A percentile compares a stretch with the other conserved stretches of the same genome.
Conservation (phyloP, 1,140 invertebrate species). For the Saccostrea cuccullata region DNA sequence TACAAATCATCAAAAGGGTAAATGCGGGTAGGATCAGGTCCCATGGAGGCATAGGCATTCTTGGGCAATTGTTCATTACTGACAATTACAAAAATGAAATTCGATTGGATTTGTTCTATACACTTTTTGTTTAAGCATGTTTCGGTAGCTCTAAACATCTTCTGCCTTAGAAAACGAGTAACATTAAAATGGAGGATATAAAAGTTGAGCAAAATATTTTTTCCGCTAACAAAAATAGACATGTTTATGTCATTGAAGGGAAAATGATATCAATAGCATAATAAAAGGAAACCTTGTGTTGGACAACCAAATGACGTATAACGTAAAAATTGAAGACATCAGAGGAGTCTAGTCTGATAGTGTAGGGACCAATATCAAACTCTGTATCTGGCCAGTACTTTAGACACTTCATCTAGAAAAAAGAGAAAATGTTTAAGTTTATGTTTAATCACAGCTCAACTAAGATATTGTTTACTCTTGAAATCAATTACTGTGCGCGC, state of each 20-base stretch:
- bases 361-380: not conserved
- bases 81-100: too few relatives aligned
- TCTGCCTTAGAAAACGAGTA: too few relatives aligned
- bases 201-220: too few relatives aligned
- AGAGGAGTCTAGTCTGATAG: not conserved
- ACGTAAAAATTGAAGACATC: not conserved
- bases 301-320: not conserved
- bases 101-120: too few relatives aligned
- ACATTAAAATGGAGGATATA: too few relatives aligned
- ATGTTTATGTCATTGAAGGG: not conserved
- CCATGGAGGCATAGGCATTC: too few relatives aligned
- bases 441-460: not conserved
- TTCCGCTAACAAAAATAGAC: too few relatives aligned
- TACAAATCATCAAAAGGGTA: too few relatives aligned
- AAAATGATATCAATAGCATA: not conserved
- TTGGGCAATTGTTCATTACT: too few relatives aligned
- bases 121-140: too few relatives aligned
- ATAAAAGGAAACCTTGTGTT: not conserved
- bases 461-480: not conserved
- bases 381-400: constrained; percentile 19
- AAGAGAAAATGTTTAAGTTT: not conserved
- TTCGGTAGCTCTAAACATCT: too few relatives aligned
- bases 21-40: too few relatives aligned
- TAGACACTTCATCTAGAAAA: constrained; percentile 8
- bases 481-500: not conserved